Evolutionary conservation across 1,140 invertebrate genomes (phyloP).

Genomic region (Drosophila pallidifrons): DNA sequence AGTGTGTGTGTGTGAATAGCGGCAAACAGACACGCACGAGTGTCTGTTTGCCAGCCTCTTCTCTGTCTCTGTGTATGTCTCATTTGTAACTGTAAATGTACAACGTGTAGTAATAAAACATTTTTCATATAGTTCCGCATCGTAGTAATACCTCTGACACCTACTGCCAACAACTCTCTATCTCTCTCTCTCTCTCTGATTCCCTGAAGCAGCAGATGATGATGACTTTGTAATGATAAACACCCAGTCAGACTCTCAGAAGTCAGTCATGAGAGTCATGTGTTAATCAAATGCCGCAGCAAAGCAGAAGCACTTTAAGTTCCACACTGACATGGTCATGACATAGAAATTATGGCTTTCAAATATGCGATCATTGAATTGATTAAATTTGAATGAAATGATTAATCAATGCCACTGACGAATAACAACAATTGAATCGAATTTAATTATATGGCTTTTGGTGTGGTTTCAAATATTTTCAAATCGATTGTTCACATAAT

Average conservation of each 20-base stretch:
- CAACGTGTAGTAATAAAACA: conserved; percentile 73
- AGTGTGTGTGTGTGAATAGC: conserved; percentile 53
- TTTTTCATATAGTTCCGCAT: conserved; percentile 72
- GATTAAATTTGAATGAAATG: conserved; percentile 2
- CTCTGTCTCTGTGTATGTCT: conserved; percentile 42
- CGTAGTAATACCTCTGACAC: conserved; percentile 36
- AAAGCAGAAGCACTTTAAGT: conserved; percentile 2
- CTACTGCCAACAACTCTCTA: not conserved
- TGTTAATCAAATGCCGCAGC: conserved; percentile 31
- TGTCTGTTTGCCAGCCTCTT: conserved; percentile 66
- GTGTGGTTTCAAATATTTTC: not conserved
- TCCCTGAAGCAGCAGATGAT: conserved; percentile 6
- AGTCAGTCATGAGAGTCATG: conserved; percentile 30
- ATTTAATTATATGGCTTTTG: too few relatives aligned
- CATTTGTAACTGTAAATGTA: conserved; percentile 72
- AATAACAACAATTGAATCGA: not conserved
- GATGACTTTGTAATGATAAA: conserved; percentile 65
- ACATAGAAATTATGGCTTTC: not conserved
- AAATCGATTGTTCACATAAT: too few relatives aligned
- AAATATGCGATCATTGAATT: not conserved
- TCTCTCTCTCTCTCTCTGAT: not conserved
- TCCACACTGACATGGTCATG: conserved; percentile 12
- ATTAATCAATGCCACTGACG: not conserved
- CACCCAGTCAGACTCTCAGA: conserved; percentile 33
- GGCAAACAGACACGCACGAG: conserved; percentile 70